phyloP scores from a whole-genome alignment of 2,888 invertebrate species.

The Calameuta idolon region DNA sequence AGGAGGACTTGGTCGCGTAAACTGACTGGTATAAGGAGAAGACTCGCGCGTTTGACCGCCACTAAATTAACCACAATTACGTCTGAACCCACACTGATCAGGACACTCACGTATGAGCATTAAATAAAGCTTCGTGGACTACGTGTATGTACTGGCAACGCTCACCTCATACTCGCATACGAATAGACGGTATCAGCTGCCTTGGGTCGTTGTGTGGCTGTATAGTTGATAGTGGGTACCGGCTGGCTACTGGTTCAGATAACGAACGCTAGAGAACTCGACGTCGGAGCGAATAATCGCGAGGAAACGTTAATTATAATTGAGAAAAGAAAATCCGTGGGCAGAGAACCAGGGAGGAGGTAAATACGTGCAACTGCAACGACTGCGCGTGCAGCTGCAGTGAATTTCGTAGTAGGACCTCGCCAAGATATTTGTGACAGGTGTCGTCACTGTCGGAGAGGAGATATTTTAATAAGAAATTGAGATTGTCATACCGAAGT shows the following conservation, averaged over 20 bases:
- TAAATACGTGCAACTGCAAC: neutral
- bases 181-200: slow-evolving; percentile 4
- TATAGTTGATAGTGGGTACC: neutral
- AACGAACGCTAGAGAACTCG: neutral
- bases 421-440: neutral
- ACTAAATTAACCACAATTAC: slow-evolving; percentile 63
- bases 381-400: neutral
- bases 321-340: neutral
- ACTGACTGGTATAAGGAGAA: slow-evolving; percentile 5
- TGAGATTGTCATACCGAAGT: neutral
- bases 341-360: neutral
- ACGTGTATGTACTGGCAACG: neutral
- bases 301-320: neutral
- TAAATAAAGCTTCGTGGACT: neutral
- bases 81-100: slow-evolving; percentile 9
- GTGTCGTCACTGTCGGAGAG: neutral
- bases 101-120: neutral
- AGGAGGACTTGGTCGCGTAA: slow-evolving; percentile 12
- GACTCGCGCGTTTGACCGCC: slow-evolving; percentile 19
- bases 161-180: neutral
- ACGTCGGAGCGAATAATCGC: neutral
- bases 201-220: slow-evolving; percentile 1
- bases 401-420: neutral
- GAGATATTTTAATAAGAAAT: neutral
- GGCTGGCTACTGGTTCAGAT: neutral